These are phyloP conservation scores for Punctoribates punctum DNA, from an alignment of 2,888 invertebrate genomes.

Conservation along the genomic window DNA sequence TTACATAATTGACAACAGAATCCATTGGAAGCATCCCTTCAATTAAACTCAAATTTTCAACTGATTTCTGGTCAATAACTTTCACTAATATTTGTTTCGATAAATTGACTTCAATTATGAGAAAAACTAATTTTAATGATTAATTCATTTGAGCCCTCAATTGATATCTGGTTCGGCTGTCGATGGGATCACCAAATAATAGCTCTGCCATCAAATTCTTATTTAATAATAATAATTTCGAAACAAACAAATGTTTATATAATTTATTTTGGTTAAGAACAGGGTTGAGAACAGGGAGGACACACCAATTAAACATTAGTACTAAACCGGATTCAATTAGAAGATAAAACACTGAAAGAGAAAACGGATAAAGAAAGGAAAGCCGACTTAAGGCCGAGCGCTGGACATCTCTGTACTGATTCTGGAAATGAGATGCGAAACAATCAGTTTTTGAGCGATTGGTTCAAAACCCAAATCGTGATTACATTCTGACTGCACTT, in stretches of 20 bases:
- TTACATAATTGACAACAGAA: neutral
- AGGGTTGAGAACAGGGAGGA: neutral
- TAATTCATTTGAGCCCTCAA: neutral
- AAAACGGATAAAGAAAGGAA: no score
- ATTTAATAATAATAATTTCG: neutral
- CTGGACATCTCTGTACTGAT: no score
- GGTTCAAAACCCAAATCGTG: no score
- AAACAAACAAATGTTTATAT: conserved; percentile 1
- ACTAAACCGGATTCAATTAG: no score
- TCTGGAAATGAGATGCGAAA: no score
- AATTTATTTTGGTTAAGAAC: neutral
- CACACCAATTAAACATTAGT: neutral
- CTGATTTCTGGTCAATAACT: conserved; percentile 16
- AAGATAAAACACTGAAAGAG: no score
- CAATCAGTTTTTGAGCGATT: no score
- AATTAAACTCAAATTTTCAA: neutral
- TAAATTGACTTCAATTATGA: conserved; percentile 4
- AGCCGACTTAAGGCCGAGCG: no score
- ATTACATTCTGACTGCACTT: no score
- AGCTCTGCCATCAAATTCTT: neutral
- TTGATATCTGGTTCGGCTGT: neutral
- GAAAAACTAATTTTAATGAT: neutral
- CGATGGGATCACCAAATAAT: neutral
- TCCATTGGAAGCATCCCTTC: neutral
- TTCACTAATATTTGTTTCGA: neutral